phyloP scores from a whole-genome alignment of 2,113 vertebrate species.

The Oreochromis spilurus region DNA sequence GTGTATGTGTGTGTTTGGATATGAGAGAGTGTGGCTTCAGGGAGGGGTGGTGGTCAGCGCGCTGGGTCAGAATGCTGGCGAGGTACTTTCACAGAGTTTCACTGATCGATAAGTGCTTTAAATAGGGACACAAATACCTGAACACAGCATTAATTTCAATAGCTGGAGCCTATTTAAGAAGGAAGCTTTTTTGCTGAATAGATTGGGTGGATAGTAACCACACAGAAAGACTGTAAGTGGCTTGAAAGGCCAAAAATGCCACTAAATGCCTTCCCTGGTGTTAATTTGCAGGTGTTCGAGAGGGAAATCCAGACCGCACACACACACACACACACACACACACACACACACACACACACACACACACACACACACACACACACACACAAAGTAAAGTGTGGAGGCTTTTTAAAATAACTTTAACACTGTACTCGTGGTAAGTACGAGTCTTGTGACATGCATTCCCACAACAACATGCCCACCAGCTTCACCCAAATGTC shows the following conservation, averaged over 20 bases:
- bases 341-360: not conserved
- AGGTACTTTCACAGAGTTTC: conserved; percentile 67
- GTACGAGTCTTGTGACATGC: not conserved
- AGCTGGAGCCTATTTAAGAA: conserved; percentile 48
- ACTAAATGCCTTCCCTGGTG: not conserved
- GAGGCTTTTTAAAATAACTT: not conserved
- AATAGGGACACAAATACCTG: conserved; percentile 65
- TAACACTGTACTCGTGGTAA: not conserved
- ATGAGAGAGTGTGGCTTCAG: not conserved
- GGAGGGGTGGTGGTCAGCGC: conserved; percentile 9
- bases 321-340: accelerated
- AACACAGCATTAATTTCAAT: conserved; percentile 66
- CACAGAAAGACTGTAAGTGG: conserved; percentile 17
- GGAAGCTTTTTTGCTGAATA: conserved; percentile 60
- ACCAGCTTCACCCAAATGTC: not conserved
- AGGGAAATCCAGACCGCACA: not conserved
- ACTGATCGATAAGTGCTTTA: conserved; percentile 64
- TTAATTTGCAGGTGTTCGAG: conserved; percentile 27
- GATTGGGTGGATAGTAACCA: conserved; percentile 20
- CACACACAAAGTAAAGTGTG: not conserved
- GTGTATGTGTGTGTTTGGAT: conserved; percentile 4
- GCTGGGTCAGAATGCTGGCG: conserved; percentile 59
- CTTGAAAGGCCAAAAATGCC: conserved; percentile 7
- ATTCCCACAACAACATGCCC: not conserved
- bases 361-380: not conserved